Base-by-base conservation (phyloP, 2,888 invertebrate genomes). In the Acronicta alni region DNA sequence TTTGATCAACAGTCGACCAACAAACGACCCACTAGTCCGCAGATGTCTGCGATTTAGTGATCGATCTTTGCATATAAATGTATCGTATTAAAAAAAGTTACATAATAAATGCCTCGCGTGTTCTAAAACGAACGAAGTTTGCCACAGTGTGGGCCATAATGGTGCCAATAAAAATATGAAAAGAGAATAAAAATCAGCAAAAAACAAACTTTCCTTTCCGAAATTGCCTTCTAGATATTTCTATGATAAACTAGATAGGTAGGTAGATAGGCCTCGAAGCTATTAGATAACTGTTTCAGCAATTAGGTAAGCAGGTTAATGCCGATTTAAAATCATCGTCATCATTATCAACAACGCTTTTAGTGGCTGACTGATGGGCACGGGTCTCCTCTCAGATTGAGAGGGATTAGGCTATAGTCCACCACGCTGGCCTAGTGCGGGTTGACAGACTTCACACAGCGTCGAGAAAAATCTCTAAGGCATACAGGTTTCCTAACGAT, bases 281-380 rank as follows among this genome's bases (percentile, higher is more conserved):
- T 57, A 64, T 58, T 52, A 60, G 45, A 55, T 74, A 77, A 70
- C 51, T 61, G 55, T 65, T 67, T 17, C 43, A 65, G 64, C 75
- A 75, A 77, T 79, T 79, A 79, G 65, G 49, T 61, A 61, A 65
- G 32, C 35, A 37, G 65, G 75, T 67, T 72, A 67, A 73, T 48
- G 59, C 7, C 3, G 26, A 12, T 2, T 30, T 12, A n/a, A 35
- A n/a, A 6, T 6, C n/a, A n/a, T n/a, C 35, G 35, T 35, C 35
- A 35, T 35, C n/a, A 14, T 5, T 5, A 3, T n/a, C 6, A 32
- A 4, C n/a, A 35, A 35, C 2, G 12, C 12, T 12, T 30, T 23
- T 2, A 30, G n/a, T n/a, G n/a, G n/a, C n/a, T n/a, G n/a, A n/a
- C n/a, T n/a, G n/a, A n/a, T n/a, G n/a, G n/a, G n/a, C n/a, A n/a